Evolutionary conservation across 2,888 invertebrate species (phyloP).

Genomic region (Adelphocoris suturalis): DNA sequence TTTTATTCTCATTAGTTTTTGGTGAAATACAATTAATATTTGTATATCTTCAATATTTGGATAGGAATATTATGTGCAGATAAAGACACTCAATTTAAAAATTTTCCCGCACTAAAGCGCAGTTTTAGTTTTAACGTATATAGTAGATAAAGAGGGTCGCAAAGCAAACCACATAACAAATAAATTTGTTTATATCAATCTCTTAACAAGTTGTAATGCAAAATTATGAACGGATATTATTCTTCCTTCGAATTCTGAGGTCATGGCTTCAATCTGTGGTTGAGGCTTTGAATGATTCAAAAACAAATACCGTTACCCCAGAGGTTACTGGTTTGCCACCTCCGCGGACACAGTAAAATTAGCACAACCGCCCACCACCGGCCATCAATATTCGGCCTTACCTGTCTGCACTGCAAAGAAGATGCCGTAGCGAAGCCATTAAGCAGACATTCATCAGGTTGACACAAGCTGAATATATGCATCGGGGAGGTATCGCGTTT

Average conservation of each 20-base stretch:
- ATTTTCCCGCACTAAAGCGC: no score
- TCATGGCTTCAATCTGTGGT: background rate
- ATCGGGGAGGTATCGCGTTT: background rate
- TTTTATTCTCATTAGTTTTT: no score
- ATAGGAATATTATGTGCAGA: no score
- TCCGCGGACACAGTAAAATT: background rate
- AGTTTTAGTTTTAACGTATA: no score
- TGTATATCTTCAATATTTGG: no score
- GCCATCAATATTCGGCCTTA: constrained; percentile 8
- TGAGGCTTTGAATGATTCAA: background rate
- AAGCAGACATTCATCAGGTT: background rate
- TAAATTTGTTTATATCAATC: no score
- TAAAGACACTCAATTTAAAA: no score
- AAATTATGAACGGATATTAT: background rate
- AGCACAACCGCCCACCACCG: constrained; percentile 22
- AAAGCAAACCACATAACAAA: no score
- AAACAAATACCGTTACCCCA: constrained; percentile 5
- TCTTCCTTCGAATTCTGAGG: no score
- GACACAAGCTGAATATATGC: background rate
- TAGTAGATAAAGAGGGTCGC: no score
- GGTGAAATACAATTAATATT: no score
- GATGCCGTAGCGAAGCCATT: background rate
- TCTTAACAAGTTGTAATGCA: no score
- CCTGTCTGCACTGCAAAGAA: background rate
- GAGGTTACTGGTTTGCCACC: constrained; percentile 32